phyloP scores from a whole-genome alignment of 1,140 invertebrate species.

The Globodera rostochiensis region DNA sequence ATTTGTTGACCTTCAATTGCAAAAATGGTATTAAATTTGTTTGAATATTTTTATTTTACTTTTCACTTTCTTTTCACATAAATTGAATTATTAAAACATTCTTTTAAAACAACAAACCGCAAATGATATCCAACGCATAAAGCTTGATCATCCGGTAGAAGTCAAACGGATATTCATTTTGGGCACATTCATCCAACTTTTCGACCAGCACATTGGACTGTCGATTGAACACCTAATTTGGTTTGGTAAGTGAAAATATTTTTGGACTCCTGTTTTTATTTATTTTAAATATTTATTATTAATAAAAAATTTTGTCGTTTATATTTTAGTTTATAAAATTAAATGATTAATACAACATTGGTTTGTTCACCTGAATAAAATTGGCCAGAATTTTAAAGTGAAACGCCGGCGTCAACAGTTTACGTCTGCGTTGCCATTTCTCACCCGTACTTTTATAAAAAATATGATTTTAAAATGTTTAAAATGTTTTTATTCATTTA shows the following conservation, averaged over 20 bases:
- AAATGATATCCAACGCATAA: slow-evolving; percentile 85
- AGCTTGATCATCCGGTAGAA: slow-evolving; percentile 78
- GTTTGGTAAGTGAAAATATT: no score
- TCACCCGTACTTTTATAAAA: slow-evolving; percentile 71
- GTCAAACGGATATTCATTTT: slow-evolving; percentile 73
- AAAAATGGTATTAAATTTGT: no score
- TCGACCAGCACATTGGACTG: slow-evolving; percentile 71
- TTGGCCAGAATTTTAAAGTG: slow-evolving; percentile 84
- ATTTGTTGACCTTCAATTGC: no score
- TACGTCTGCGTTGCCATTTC: slow-evolving; percentile 79
- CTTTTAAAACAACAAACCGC: slow-evolving; percentile 66
- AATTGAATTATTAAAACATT: no score
- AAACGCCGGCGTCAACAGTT: slow-evolving; percentile 86
- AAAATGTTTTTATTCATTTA: background rate
- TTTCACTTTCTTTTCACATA: no score
- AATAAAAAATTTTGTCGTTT: no score
- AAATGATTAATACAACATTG: background rate
- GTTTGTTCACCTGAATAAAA: slow-evolving; percentile 71
- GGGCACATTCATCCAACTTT: slow-evolving; percentile 70
- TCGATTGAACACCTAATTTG: slow-evolving; percentile 74
- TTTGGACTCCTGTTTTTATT: no score
- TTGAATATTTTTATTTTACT: no score
- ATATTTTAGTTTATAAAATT: no score
- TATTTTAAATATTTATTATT: no score
- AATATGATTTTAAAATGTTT: background rate